Conservation (phyloP, 2,888 invertebrate genomes). For the Drosophila histrio region DNA sequence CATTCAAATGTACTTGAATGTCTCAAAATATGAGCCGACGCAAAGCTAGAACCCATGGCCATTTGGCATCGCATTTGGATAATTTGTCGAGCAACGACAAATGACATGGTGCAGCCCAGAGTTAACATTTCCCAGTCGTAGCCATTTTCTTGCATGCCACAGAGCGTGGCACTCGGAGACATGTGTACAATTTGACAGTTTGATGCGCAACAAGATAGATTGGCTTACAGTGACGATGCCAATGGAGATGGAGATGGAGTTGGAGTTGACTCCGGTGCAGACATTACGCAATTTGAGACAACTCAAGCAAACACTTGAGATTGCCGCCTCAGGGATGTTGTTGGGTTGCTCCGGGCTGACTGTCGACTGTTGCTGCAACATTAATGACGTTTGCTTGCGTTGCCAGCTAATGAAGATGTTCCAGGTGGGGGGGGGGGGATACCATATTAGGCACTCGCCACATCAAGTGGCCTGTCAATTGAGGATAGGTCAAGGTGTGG, state of each 20-base stretch:
- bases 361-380: conserved; percentile 41
- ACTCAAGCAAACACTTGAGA: conserved; percentile 72
- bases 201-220: conserved; percentile 75
- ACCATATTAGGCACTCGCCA: conserved; percentile 23
- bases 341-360: neutral
- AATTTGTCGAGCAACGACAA: conserved; percentile 74
- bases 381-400: conserved; percentile 40
- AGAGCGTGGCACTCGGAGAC: conserved; percentile 33
- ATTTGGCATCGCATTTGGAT: conserved; percentile 66
- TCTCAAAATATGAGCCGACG: conserved; percentile 53
- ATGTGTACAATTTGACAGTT: conserved; percentile 68
- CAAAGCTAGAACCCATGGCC: conserved; percentile 27
- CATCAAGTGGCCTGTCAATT: conserved; percentile 22
- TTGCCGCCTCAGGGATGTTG: conserved; percentile 34
- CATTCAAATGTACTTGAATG: conserved; percentile 78
- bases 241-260: neutral
- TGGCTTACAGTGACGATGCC: conserved; percentile 50
- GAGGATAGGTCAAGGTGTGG: conserved; percentile 42
- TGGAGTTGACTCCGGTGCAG: conserved; percentile 37
- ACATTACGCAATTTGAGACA: conserved; percentile 75
- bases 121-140: conserved; percentile 13
- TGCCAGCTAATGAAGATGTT: conserved; percentile 53
- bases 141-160: neutral
- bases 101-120: conserved; percentile 60
- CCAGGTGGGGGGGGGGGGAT: neutral